These are phyloP conservation scores for Epinephelus malabaricus DNA, from an alignment of 2,797 vertebrate species.

Conservation along the genomic window DNA sequence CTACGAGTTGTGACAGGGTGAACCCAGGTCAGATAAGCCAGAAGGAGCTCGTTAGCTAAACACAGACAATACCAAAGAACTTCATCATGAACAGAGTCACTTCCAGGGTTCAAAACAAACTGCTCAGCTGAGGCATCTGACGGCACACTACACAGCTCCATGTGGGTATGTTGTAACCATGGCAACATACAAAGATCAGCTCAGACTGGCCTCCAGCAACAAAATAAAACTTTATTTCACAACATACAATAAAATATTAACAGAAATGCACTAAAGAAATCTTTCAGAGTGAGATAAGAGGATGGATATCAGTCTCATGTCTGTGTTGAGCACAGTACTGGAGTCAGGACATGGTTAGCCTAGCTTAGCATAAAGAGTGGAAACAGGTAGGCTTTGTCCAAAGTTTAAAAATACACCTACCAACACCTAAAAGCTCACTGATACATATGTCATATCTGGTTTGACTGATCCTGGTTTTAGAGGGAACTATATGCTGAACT, in stretches of 20 bases:
- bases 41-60: slow-evolving; percentile 7
- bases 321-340: no score
- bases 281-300: not conserved
- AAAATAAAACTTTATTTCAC: not conserved
- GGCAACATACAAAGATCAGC: not conserved
- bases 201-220: not conserved
- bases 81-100: not conserved
- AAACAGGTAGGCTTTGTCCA: not conserved
- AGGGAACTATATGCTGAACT: not conserved
- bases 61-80: not conserved
- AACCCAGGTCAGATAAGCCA: not conserved
- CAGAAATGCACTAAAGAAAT: no score
- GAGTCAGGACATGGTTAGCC: not conserved
- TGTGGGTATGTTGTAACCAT: no score
- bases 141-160: not conserved
- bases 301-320: not conserved
- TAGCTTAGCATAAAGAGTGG: not conserved
- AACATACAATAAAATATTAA: not conserved
- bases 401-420: not conserved
- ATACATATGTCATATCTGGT: not conserved
- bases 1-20: not conserved
- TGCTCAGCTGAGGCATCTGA: not conserved
- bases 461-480: not conserved
- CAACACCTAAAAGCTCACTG: not conserved
- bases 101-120: not conserved